phyloP scores from a whole-genome alignment of 2,797 vertebrate species.

The Numenius phaeopus region DNA sequence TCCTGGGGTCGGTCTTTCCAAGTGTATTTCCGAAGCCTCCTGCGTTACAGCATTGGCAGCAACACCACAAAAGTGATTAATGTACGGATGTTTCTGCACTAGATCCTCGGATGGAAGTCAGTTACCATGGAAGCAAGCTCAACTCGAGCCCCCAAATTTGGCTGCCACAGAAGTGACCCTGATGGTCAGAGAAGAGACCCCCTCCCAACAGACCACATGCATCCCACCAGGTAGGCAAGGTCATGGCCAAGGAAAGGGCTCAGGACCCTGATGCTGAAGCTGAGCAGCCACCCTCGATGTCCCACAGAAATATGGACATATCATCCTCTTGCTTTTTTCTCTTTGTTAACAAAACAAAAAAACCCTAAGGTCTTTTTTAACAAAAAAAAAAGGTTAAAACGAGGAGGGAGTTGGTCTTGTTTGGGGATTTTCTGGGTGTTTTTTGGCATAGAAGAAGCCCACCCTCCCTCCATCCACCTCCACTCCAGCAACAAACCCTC shows the following conservation, averaged over 20 bases:
- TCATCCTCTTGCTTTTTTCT: neutral
- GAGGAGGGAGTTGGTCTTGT: neutral
- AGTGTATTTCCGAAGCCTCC: neutral
- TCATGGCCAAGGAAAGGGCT: neutral
- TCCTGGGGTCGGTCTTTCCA: neutral
- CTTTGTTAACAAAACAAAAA: neutral
- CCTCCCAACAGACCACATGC: accelerated
- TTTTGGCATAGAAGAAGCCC: neutral
- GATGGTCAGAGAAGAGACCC: neutral
- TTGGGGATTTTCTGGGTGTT: neutral
- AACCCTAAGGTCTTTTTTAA: too few species aligned
- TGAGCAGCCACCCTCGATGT: neutral
- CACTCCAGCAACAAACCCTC: neutral
- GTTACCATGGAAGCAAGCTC: neutral
- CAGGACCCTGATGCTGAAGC: neutral
- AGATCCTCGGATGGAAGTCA: neutral
- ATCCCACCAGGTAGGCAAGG: accelerated
- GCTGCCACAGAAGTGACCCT: neutral
- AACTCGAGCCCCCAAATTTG: neutral
- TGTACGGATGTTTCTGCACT: neutral
- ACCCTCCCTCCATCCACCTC: neutral
- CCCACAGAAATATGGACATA: accelerated
- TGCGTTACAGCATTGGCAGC: neutral
- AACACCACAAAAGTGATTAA: neutral
- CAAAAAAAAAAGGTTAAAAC: neutral